Percentiles rank a stretch among this genome's conserved stretches.
phyloP scores from a whole-genome alignment of 2,888 invertebrate genomes.

The Cremastinae sp. region DNA sequence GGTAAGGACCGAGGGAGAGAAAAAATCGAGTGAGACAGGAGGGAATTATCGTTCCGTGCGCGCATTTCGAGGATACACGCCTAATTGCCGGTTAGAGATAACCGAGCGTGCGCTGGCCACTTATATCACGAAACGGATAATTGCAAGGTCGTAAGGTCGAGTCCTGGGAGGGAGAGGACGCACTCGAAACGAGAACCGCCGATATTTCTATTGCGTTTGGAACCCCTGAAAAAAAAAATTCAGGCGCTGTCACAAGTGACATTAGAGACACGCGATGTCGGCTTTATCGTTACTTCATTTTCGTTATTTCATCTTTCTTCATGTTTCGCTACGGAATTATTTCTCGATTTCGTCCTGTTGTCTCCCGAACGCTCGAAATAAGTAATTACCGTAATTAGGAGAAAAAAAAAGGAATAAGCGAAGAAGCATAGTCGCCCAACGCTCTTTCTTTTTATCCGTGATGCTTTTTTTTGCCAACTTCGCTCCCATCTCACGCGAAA shows the following conservation, averaged over 20 bases:
- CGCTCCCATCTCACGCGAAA: conserved; percentile 35
- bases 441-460: conserved; percentile 48
- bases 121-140: conserved; percentile 62
- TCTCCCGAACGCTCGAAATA: conserved; percentile 64
- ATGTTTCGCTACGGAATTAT: background rate
- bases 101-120: conserved; percentile 59
- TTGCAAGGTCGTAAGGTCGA: conserved; percentile 62
- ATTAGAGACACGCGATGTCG: conserved; percentile 31
- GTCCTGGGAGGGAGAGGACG: conserved; percentile 37
- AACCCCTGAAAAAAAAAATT: conserved; percentile 34
- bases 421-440: conserved; percentile 49
- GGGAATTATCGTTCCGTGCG: conserved; percentile 55
- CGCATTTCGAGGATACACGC: conserved; percentile 61
- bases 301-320: conserved; percentile 1
- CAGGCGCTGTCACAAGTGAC: conserved; percentile 43
- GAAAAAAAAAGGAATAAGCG: conserved; percentile 68
- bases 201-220: conserved; percentile 18
- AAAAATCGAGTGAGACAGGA: conserved; percentile 12
- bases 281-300: conserved; percentile 41
- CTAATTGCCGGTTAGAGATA: conserved; percentile 58
- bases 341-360: conserved; percentile 44
- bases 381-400: conserved; percentile 69
- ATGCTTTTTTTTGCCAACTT: conserved; percentile 2
- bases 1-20: conserved; percentile 5
- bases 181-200: conserved; percentile 43